These are phyloP conservation scores for Sturnus vulgaris DNA, from an alignment of 2,113 vertebrate genomes.

Conservation along the genomic window DNA sequence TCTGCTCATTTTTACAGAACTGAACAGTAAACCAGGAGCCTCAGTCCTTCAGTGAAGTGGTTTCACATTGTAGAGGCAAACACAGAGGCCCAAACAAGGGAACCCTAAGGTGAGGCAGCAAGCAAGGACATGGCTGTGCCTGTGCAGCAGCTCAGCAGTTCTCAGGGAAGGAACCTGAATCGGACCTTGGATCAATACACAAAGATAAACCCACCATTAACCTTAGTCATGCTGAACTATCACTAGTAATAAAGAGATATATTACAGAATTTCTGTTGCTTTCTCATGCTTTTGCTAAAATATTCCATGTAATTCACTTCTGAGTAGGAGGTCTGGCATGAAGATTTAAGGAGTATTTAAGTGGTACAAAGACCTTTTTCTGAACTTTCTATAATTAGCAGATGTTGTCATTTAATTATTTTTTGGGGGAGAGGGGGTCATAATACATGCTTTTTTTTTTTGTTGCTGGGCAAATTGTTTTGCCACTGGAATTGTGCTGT, in stretches of 20 bases:
- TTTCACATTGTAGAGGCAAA: not conserved
- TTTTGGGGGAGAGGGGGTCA: fast-evolving
- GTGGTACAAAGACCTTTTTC: not conserved
- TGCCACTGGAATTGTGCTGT: not conserved
- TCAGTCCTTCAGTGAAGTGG: not conserved
- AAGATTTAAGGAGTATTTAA: not conserved
- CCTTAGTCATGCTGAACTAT: not conserved
- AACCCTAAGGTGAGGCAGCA: not conserved
- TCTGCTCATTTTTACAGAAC: not conserved
- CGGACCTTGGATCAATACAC: not conserved
- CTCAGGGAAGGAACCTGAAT: not conserved
- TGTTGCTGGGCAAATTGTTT: not conserved
- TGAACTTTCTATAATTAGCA: not conserved
- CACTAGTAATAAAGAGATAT: not conserved
- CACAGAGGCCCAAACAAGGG: not conserved
- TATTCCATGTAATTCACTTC: not conserved
- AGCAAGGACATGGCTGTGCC: not conserved
- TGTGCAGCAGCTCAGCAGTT: not conserved
- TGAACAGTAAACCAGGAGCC: not conserved
- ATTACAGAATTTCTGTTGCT: not conserved
- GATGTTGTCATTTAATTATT: not conserved
- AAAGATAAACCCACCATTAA: not conserved
- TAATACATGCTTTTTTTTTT: not conserved
- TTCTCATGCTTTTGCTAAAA: not conserved
- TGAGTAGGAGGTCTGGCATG: not conserved